Evolutionary conservation across 53 echinoderm and acorn worm species (phyloP).

Genomic region (Echinarachnius parma): DNA sequence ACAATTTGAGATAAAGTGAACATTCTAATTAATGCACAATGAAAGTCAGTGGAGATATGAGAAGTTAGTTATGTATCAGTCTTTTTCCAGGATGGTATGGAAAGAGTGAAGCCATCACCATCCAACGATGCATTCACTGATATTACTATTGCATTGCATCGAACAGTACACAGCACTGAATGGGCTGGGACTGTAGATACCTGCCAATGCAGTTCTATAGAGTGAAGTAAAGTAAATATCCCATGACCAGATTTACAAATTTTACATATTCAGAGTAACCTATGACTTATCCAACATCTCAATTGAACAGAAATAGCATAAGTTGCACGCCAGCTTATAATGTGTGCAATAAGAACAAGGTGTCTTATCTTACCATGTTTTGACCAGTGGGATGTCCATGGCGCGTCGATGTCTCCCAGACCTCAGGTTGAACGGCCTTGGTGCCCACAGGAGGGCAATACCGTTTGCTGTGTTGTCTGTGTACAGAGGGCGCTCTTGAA

Average conservation of each 20-base stretch:
- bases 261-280: no score
- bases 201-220: constrained; percentile 64
- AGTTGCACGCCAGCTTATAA: no score
- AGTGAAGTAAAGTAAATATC: no score
- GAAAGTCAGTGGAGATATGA: no score
- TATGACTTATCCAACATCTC: no score
- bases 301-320: no score
- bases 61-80: constrained; percentile 31
- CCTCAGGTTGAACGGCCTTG: constrained; percentile 90
- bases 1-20: no score
- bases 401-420: constrained; percentile 90
- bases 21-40: no score
- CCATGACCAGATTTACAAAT: no score
- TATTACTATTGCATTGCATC: constrained; percentile 63
- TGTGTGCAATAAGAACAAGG: no score
- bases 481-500: constrained; percentile 92
- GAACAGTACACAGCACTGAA: constrained; percentile 57
- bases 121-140: constrained; percentile 55
- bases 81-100: constrained; percentile 23
- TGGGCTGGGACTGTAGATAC: constrained; percentile 68
- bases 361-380: constrained; percentile 75
- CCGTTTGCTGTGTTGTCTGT: constrained; percentile 98
- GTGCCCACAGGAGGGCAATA: constrained; percentile 93
- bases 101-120: constrained; percentile 7
- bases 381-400: constrained; percentile 88